phyloP scores from a whole-genome alignment of 2,888 invertebrate genomes.

The Metellina segmentata region DNA sequence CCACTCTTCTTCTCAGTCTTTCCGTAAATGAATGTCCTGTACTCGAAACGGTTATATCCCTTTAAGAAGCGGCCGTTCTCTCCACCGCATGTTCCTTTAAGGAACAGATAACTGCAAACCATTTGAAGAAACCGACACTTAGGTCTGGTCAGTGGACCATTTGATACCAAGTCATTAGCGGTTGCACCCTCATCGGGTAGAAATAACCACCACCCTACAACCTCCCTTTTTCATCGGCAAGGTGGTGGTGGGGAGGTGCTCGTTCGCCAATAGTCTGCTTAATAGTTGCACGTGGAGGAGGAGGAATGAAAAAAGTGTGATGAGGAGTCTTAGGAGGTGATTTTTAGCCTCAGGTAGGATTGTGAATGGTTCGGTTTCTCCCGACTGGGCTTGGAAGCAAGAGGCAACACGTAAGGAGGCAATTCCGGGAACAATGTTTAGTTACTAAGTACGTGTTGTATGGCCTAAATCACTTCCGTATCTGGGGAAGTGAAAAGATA shows the following conservation, averaged over 20 bases:
- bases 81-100: constrained; percentile 27
- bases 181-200: constrained; percentile 46
- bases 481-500: not conserved
- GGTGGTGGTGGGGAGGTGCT: not conserved
- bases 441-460: constrained; percentile 54
- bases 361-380: constrained; percentile 31
- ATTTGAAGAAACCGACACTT: constrained; percentile 74
- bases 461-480: constrained; percentile 31
- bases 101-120: constrained; percentile 71
- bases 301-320: not conserved
- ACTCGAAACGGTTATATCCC: constrained; percentile 53
- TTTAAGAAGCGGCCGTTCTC: constrained; percentile 7
- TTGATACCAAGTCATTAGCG: constrained; percentile 66
- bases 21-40: constrained; percentile 10
- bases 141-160: constrained; percentile 66
- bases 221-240: not conserved
- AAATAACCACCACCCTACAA: not conserved
- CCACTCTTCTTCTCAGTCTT: not conserved
- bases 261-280: constrained; percentile 45
- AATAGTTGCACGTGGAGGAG: constrained; percentile 57
- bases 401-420: constrained; percentile 3
- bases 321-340: constrained; percentile 42
- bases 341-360: constrained; percentile 45
- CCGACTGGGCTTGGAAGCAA: constrained; percentile 11
- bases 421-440: constrained; percentile 13